A percentile compares a stretch with the other conserved stretches of the same genome.
These are phyloP conservation scores for Blastomussa wellsi DNA, from an alignment of 92 coral and sea anemone genomes.

Conservation along the genomic window DNA sequence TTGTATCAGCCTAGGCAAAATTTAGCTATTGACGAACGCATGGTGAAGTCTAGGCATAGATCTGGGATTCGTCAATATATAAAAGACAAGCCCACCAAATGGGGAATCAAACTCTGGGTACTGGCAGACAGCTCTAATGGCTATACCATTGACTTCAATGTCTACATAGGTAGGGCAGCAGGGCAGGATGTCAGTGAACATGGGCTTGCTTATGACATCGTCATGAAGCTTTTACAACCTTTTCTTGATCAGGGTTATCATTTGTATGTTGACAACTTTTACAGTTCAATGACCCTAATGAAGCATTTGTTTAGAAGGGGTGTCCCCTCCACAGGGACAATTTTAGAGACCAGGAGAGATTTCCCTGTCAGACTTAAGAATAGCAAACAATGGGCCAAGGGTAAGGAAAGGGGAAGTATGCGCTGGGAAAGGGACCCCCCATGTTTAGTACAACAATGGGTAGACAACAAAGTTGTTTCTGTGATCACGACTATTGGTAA, in stretches of 20 bases:
- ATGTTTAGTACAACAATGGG: slow-evolving; percentile 60
- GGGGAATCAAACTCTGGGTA: slow-evolving; percentile 61
- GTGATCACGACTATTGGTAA: slow-evolving; percentile 45
- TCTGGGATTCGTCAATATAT: slow-evolving; percentile 72
- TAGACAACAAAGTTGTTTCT: slow-evolving; percentile 66
- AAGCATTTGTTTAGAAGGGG: slow-evolving; percentile 49
- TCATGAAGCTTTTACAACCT: slow-evolving; percentile 44
- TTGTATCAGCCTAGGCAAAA: slow-evolving; percentile 71
- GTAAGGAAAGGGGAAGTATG: slow-evolving; percentile 48
- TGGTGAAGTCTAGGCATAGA: slow-evolving; percentile 66
- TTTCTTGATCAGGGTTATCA: slow-evolving; percentile 66
- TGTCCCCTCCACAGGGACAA: slow-evolving; percentile 59
- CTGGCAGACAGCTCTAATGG: slow-evolving; percentile 61
- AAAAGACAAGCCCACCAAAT: no score
- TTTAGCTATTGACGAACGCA: slow-evolving; percentile 63
- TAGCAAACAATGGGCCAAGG: slow-evolving; percentile 67
- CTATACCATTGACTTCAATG: slow-evolving; percentile 52
- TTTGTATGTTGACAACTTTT: slow-evolving; percentile 63
- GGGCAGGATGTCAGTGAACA: slow-evolving; percentile 22
- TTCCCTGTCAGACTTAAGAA: slow-evolving; percentile 49
- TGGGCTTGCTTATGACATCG: slow-evolving; percentile 70
- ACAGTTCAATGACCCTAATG: slow-evolving; percentile 49
- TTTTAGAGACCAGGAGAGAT: slow-evolving; percentile 33
- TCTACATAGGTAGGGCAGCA: slow-evolving; percentile 59
- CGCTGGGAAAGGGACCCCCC: slow-evolving; percentile 53